Evolutionary conservation across 2,113 vertebrate genomes (phyloP).

Genomic region (Setophaga petechia): DNA sequence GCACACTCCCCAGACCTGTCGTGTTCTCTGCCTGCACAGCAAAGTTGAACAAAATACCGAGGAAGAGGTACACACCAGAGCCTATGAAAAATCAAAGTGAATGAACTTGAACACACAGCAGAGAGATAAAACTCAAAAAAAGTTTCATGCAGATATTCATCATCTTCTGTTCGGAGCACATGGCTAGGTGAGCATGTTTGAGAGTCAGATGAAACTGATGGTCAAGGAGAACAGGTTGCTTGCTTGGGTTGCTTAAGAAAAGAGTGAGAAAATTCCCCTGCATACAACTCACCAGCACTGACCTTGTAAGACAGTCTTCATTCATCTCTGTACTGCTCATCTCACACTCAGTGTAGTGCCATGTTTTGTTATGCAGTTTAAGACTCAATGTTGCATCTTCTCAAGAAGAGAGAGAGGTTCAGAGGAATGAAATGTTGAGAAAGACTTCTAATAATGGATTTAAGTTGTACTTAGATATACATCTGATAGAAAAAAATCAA

Average conservation of each 20-base stretch:
- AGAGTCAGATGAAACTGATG: background rate
- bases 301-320: background rate
- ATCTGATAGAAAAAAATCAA: background rate
- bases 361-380: background rate
- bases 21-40: background rate
- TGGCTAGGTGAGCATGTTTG: rapidly evolving
- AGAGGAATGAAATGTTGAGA: background rate
- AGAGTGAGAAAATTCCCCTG: background rate
- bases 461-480: background rate
- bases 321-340: background rate
- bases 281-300: background rate
- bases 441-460: background rate
- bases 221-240: background rate
- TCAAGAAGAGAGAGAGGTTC: background rate
- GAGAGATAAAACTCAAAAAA: background rate
- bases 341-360: background rate
- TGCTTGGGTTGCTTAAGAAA: background rate
- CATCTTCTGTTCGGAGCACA: background rate
- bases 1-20: rapidly evolving
- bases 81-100: background rate
- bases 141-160: background rate
- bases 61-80: background rate
- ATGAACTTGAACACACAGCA: background rate
- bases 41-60: rapidly evolving
- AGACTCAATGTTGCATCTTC: background rate